These are phyloP conservation scores for Protobothrops flavoviridis DNA, from an alignment of 2,113 vertebrate species.

Conservation along the genomic window DNA sequence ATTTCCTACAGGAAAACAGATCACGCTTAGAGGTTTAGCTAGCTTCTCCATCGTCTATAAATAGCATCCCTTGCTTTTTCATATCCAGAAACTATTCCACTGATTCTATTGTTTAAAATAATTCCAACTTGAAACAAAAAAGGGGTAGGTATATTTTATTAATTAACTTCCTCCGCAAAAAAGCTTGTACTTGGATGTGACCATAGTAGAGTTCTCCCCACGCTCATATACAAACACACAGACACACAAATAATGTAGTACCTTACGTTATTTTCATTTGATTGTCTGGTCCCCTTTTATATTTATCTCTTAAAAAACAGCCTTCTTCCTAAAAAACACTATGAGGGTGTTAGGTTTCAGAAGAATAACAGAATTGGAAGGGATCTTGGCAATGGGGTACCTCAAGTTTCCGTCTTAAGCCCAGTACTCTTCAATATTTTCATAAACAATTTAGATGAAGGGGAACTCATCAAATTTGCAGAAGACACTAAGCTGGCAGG, in stretches of 20 bases:
- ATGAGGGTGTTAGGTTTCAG: no score
- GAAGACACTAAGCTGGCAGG: no score
- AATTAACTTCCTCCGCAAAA: neutral
- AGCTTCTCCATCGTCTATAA: neutral
- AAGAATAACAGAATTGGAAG: no score
- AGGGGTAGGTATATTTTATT: neutral
- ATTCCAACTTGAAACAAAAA: neutral
- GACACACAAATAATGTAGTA: neutral
- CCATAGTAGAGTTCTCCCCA: neutral
- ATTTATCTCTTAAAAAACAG: neutral
- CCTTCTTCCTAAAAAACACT: neutral
- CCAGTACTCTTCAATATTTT: no score
- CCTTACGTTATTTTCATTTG: neutral
- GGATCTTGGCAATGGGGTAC: no score
- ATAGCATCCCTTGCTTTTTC: neutral
- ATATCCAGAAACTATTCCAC: neutral
- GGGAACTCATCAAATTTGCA: no score
- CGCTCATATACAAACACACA: neutral
- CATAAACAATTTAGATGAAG: no score
- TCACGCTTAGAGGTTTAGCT: neutral
- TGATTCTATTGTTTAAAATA: neutral
- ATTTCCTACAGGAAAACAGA: neutral
- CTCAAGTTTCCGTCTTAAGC: no score
- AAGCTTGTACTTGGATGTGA: neutral
- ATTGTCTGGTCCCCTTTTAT: neutral